A percentile compares a stretch with the other conserved stretches of the same genome.
Evolutionary conservation across 2,113 vertebrate genomes (phyloP).

Genomic region (Carlito syrichta): DNA sequence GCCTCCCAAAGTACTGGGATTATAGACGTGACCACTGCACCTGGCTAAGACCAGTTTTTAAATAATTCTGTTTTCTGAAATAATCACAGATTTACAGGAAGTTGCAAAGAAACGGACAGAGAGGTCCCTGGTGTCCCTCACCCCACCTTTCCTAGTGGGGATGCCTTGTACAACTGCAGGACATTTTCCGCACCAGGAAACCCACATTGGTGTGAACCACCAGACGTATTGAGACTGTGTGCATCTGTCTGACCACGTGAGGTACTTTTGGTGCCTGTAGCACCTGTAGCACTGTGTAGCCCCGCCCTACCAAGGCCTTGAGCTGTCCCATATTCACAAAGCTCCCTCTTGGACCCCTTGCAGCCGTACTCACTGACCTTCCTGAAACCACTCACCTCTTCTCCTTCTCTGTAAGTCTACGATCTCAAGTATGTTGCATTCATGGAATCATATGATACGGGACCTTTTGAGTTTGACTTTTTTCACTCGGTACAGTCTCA

Average conservation of each 20-base stretch:
- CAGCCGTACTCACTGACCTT: accelerated
- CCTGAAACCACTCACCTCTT: neutral
- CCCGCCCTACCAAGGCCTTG: neutral
- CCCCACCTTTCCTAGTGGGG: neutral
- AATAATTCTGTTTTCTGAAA: too few species aligned
- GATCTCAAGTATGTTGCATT: neutral
- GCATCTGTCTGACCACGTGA: too few species aligned
- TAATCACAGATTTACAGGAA: neutral
- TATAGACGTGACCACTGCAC: too few species aligned
- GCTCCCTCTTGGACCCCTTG: neutral
- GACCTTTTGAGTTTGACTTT: neutral
- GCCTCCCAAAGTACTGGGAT: too few species aligned
- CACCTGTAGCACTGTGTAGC: accelerated
- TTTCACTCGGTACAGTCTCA: neutral
- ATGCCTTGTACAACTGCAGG: neutral
- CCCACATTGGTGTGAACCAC: neutral
- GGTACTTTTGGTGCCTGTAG: too few species aligned
- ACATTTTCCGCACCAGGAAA: neutral
- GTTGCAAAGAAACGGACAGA: neutral
- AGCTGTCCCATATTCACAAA: neutral
- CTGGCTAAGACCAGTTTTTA: too few species aligned
- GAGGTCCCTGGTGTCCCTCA: neutral
- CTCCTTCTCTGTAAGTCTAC: neutral
- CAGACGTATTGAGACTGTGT: neutral
- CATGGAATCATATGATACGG: accelerated